phyloP scores from a whole-genome alignment of 2,797 vertebrate genomes.

The Arrhamphus sclerolepis region DNA sequence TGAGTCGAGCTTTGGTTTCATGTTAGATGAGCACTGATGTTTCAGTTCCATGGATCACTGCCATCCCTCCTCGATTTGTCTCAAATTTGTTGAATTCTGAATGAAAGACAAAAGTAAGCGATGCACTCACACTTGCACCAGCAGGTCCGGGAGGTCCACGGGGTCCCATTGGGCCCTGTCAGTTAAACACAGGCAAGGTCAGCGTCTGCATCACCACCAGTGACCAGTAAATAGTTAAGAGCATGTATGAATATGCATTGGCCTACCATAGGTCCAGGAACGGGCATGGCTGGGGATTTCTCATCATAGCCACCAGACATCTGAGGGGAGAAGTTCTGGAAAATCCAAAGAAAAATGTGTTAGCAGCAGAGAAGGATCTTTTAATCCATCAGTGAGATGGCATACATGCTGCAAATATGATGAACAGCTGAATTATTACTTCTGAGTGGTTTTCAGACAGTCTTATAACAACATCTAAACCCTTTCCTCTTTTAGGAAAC shows the following conservation, averaged over 20 bases:
- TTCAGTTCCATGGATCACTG: too few species aligned
- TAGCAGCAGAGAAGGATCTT: not conserved
- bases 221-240: not conserved
- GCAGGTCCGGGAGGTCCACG: slow-evolving; percentile 91
- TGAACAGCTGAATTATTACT: too few species aligned
- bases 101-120: not conserved
- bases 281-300: slow-evolving; percentile 85
- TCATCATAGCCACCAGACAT: slow-evolving; percentile 92
- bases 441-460: too few species aligned
- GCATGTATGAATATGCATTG: not conserved
- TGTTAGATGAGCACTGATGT: too few species aligned
- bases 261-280: slow-evolving; percentile 92
- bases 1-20: too few species aligned
- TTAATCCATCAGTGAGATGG: not conserved
- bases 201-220: slow-evolving; percentile 8
- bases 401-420: not conserved
- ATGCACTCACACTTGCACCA: slow-evolving; percentile 88
- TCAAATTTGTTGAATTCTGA: not conserved
- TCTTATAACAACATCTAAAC: too few species aligned
- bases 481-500: too few species aligned
- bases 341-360: slow-evolving; percentile 20
- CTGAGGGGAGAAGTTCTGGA: slow-evolving; percentile 96
- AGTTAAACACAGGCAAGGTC: slow-evolving; percentile 38
- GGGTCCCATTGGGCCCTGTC: slow-evolving; percentile 92
- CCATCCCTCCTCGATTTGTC: too few species aligned